Evolutionary conservation across 1,140 invertebrate species (phyloP).

Genomic region (Cyphomyrmex costatus): DNA sequence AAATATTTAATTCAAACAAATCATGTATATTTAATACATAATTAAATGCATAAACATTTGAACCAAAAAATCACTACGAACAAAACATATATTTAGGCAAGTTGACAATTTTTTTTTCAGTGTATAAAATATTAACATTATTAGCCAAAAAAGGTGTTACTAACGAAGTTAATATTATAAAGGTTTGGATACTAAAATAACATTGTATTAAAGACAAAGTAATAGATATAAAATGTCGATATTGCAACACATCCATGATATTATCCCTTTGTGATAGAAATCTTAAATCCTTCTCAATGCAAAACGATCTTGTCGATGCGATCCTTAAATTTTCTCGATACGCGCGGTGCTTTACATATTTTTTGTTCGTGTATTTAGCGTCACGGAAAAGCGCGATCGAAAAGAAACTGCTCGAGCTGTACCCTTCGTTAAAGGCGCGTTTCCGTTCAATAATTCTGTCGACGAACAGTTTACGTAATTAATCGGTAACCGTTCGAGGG

Average conservation of each 20-base stretch:
- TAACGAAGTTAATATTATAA: background rate
- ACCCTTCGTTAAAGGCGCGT: slow-evolving; percentile 9
- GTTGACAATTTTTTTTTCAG: too few species aligned
- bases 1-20: too few species aligned
- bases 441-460: background rate
- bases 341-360: background rate
- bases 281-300: background rate
- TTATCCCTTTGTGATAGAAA: background rate
- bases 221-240: background rate
- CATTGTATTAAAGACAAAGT: too few species aligned
- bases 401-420: slow-evolving; percentile 27
- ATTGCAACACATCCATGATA: background rate
- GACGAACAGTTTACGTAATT: slow-evolving; percentile 7
- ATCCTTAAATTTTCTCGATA: background rate
- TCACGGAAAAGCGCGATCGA: slow-evolving; percentile 1
- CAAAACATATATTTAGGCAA: too few species aligned
- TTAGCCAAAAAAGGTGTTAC: background rate
- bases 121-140: background rate
- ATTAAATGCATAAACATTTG: too few species aligned
- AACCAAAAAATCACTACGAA: too few species aligned
- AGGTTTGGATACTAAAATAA: background rate
- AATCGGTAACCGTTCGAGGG: background rate
- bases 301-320: slow-evolving; percentile 19
- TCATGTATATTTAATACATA: too few species aligned
- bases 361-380: background rate